Evolutionary conservation across 2,113 vertebrate genomes (phyloP).

Genomic region (Hypanus sabinus): DNA sequence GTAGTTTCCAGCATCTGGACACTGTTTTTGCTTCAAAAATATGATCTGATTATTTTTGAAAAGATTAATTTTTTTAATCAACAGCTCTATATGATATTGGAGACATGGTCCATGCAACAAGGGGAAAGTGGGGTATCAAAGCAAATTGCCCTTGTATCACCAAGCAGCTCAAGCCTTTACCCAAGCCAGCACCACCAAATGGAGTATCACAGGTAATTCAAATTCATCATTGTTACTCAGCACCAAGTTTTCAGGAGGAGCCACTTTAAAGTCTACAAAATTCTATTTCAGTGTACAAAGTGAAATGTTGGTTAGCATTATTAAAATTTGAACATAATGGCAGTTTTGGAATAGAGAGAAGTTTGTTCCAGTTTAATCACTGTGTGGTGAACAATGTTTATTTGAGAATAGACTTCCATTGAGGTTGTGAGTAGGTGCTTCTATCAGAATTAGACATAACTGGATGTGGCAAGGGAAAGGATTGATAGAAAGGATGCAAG

Average conservation of each 20-base stretch:
- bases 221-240: not conserved
- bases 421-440: not conserved
- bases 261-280: not conserved
- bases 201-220: slow-evolving; percentile 85
- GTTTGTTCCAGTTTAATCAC: not conserved
- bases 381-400: too few relatives aligned
- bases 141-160: slow-evolving; percentile 94
- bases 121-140: slow-evolving; percentile 98
- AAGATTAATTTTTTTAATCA: slow-evolving; percentile 31
- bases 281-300: not conserved
- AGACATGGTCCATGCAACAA: slow-evolving; percentile 93
- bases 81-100: slow-evolving; percentile 95
- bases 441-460: not conserved
- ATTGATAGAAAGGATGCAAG: not conserved
- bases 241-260: not conserved
- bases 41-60: slow-evolving; percentile 12
- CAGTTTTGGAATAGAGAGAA: not conserved
- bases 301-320: not conserved
- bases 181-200: slow-evolving; percentile 84
- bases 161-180: slow-evolving; percentile 78
- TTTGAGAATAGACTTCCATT: not conserved
- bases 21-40: too few relatives aligned
- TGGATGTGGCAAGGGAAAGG: not conserved
- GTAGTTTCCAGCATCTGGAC: too few relatives aligned
- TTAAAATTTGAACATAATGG: not conserved